Base-by-base conservation (phyloP, 37 sponge, comb jelly and placozoan species). In the Beroe ovata region DNA sequence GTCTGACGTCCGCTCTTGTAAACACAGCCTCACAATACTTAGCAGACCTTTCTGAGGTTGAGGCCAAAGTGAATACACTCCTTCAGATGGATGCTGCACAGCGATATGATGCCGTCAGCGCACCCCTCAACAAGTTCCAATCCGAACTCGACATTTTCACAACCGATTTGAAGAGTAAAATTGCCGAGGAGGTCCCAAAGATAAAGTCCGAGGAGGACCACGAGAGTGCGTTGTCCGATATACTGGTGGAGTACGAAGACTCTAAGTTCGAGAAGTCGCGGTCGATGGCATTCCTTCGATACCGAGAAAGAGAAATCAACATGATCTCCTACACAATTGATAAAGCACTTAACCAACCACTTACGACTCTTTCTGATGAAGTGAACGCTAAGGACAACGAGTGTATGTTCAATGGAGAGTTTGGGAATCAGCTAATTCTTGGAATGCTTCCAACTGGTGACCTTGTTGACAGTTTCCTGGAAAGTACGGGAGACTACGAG, bases 331-430 rank as follows among this genome's bases (percentile, higher is more conserved):
- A 4, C 11, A 77, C 33, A 1, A 42, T 77, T 19, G 25, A 19
- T 11, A 42, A 42, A 3, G 84, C 84, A 1, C 42, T 77, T 1
- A 39, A 77, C 28, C n/a, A 77, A 21, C 84, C 41, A 4, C 8
- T 11, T 1, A 77, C 33, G n/a, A 36, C 54, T 40, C 47, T 77
- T 21, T 77, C 84, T 36, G 84, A 77, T 36, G 54, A 32, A 21
- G 23, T 11, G 8, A n/a, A 77, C 28, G 84, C 84, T 1, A 39
- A 32, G 26, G 84, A 77, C 26, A 77, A 77, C 47, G 84, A 77
- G 54, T 77, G 84, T 26, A 77, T 77, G 28, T 77, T 77, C 38
- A 77, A 77, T 6, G 84, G 84, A 8, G 84, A 77, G 47, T 4
- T 22, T 2, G 38, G 84, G 1, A 36, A 23, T 42, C 54, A 30